Base-by-base conservation (phyloP, 2,888 invertebrate species). In the Heterodera filipjevi region DNA sequence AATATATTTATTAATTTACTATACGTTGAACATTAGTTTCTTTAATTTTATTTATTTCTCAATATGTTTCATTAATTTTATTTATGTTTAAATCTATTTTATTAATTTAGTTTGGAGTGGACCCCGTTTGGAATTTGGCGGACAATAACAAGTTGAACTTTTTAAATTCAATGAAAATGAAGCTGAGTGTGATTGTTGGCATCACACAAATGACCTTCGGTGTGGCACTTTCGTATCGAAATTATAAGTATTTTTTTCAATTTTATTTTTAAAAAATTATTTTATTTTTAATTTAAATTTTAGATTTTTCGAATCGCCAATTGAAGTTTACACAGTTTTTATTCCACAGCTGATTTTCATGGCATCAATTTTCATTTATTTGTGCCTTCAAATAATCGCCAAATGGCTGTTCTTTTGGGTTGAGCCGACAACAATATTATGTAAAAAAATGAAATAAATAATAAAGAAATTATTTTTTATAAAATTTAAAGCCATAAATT, bases 261-360 rank as follows among this genome's bases (percentile, higher is more conserved):
- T 19, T 14, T 74, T 3, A 74, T 74, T 30, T 49, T 30, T 74
- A 33, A 39, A 39, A 39, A 10, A 10, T 2, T 39, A 39, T 39
- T 39, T 39, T 1, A 39, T 64, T 39, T 30, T 32, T 64, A 1
- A 76, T 39, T 53, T 27, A 6, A 27, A 22, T 68, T 68, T 35
- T 35, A 68, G 68, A 35, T 68, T 68, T 35, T 68, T 68, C 86
- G 88, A 89, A 35, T 93, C 93, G 75, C 92, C 92, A 85, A 90
- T 95, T 84, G 94, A 94, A 89, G 93, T 98, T 84, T 92, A 94
- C 89, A 94, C 94, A 89, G 95, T 96, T 91, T 99, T 98, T 91
- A 93, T 99, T 85, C 99, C 99, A 0, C 96, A 97, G 91, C 92
- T 98, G 81, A 91, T 96, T 83, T 99, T 98, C 92, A 91, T 99